Conservation (phyloP, 2,113 vertebrate species). For the Trogon melanurus region DNA sequence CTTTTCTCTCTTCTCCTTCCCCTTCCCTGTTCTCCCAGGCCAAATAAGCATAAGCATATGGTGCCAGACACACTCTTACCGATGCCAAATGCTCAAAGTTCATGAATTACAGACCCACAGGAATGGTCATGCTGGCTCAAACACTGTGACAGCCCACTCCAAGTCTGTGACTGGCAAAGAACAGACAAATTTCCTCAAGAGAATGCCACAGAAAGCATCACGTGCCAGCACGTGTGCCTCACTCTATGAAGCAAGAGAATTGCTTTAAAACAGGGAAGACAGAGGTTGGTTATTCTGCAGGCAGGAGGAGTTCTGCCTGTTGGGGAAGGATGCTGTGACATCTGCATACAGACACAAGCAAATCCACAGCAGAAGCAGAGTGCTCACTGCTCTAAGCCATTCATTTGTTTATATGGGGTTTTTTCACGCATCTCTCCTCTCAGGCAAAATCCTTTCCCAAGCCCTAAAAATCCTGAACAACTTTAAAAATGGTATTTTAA, state of each 20-base stretch:
- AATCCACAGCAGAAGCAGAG: neutral
- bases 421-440: neutral
- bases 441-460: neutral
- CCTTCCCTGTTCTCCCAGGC: neutral
- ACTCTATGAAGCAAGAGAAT: neutral
- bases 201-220: neutral
- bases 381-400: neutral
- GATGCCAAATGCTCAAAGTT: neutral
- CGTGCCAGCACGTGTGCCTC: neutral
- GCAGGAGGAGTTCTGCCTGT: neutral
- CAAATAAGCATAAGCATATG: accelerated
- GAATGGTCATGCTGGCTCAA: neutral
- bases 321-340: neutral
- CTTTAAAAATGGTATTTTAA: neutral
- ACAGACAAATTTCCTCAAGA: neutral
- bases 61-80: neutral
- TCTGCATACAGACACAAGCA: neutral
- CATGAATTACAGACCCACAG: neutral
- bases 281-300: neutral
- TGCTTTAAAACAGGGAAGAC: neutral
- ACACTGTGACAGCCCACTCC: neutral
- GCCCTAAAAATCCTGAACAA: neutral
- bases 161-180: neutral
- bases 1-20: neutral
- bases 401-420: neutral